Evolutionary conservation across 1,140 invertebrate genomes (phyloP), one percentile per base, ranked within the genome.

Genomic region (Ips typographus): DNA sequence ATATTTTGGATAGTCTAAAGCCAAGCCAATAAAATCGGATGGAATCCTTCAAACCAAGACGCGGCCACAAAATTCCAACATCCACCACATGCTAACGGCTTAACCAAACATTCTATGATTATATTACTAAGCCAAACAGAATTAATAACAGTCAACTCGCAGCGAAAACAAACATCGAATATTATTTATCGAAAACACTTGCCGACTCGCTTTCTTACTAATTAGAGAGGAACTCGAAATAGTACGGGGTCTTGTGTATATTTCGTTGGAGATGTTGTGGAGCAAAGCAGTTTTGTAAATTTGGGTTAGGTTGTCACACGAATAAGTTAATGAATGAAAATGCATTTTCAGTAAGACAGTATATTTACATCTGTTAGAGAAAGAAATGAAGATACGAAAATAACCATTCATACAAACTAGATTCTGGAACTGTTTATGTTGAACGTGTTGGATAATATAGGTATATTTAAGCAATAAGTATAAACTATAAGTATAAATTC

Each of bases 161-260:
- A 66, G 69, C 58, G 43, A 71, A 71, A 71, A 71, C 69, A 71
- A 71, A 71, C 64, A 71, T 66, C 62, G 57, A 71, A 66, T 47
- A 60, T 65, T 70, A 70, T 70, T 70, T 70, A 70, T 70, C 61
- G 68, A 70, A 70, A 70, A 70, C 68, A 70, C 68, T 70, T 65
- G 68, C 47, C 61, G 68, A 40, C 62, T 49, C 47, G 4, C 40
- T 42, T 49, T 66, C 49, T 62, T 49, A 44, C 62, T 65, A 71
- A 71, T 71, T 71, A 71, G 62, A 71, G 56, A 65, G 69, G 40
- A 64, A 64, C 38, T 47, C 36, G 41, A 6, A 7, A n/a, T 63
- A 70, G 53, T 70, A n/a, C 53, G 68, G 55, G 61, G 1, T 43
- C 59, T 40, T 38, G 47, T 52, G 66, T 47, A 22, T 22, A 22